Conservation (phyloP, 2,797 vertebrate species). For the Sardinella longiceps region DNA sequence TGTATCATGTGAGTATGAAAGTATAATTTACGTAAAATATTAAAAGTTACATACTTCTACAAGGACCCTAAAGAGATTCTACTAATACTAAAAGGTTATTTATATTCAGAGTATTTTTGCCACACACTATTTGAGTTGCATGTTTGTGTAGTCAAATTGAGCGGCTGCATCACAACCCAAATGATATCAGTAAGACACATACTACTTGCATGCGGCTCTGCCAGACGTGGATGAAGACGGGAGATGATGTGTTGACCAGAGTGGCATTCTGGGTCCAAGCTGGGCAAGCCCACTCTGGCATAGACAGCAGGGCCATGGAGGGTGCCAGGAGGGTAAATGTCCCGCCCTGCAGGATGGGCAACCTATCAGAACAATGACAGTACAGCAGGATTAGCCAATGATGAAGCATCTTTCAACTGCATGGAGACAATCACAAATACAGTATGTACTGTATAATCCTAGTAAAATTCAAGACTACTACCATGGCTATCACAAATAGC, state of each 20-base stretch:
- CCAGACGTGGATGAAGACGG: constrained; percentile 86
- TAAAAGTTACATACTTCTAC: too few species aligned
- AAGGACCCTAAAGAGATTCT: too few species aligned
- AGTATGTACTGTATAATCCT: not conserved
- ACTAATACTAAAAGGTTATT: too few species aligned
- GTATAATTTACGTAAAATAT: too few species aligned
- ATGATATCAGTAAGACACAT: constrained; percentile 59
- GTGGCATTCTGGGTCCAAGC: constrained; percentile 88
- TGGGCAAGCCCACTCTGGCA: constrained; percentile 90
- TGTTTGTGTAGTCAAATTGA: too few species aligned
- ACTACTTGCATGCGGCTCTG: constrained; percentile 93
- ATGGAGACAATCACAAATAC: not conserved
- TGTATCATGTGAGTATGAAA: too few species aligned
- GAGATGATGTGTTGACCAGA: constrained; percentile 83
- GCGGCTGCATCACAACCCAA: not conserved
- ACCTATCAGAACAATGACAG: constrained; percentile 64
- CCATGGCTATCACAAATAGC: not conserved
- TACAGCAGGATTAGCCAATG: not conserved
- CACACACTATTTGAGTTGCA: too few species aligned
- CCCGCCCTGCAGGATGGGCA: constrained; percentile 95
- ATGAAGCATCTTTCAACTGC: constrained; percentile 21
- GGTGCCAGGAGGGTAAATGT: constrained; percentile 89
- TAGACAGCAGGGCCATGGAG: constrained; percentile 90
- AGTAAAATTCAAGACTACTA: not conserved
- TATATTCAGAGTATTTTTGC: too few species aligned